Evolutionary conservation across 2,113 vertebrate species (phyloP).

Genomic region (Setophaga kirtlandii): DNA sequence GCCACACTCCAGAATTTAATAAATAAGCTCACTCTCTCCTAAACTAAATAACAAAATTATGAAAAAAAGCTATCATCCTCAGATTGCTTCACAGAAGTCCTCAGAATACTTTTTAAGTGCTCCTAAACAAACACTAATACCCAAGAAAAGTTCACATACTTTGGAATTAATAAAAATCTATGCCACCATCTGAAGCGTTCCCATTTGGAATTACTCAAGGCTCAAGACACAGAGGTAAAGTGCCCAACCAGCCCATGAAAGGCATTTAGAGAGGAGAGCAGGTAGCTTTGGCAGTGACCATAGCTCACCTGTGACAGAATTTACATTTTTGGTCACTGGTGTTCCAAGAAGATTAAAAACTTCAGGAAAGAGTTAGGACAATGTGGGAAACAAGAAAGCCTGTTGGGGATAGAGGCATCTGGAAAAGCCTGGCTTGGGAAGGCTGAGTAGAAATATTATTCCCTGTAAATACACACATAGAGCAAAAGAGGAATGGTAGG

Average conservation of each 20-base stretch:
- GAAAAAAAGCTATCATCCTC: background rate
- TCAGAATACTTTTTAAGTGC: background rate
- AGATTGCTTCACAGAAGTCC: background rate
- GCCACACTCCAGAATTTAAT: background rate
- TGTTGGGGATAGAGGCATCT: background rate
- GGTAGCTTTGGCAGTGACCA: background rate
- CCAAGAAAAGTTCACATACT: background rate
- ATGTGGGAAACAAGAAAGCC: background rate
- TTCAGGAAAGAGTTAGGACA: background rate
- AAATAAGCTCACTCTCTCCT: background rate
- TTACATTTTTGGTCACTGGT: background rate
- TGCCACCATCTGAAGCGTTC: background rate
- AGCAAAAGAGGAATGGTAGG: background rate
- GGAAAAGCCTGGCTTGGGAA: background rate
- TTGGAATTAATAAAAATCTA: background rate
- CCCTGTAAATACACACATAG: background rate
- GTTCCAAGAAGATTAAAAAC: background rate
- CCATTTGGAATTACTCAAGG: background rate
- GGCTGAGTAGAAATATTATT: background rate
- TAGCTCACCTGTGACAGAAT: background rate
- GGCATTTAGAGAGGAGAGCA: background rate
- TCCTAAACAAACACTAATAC: background rate
- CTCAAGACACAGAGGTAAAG: background rate
- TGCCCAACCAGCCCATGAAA: background rate
- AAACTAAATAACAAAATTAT: background rate